Percentiles rank a stretch among this genome's conserved stretches.
These are phyloP conservation scores for Antigone vipio DNA, from an alignment of 2,113 vertebrate genomes.

Conservation along the genomic window DNA sequence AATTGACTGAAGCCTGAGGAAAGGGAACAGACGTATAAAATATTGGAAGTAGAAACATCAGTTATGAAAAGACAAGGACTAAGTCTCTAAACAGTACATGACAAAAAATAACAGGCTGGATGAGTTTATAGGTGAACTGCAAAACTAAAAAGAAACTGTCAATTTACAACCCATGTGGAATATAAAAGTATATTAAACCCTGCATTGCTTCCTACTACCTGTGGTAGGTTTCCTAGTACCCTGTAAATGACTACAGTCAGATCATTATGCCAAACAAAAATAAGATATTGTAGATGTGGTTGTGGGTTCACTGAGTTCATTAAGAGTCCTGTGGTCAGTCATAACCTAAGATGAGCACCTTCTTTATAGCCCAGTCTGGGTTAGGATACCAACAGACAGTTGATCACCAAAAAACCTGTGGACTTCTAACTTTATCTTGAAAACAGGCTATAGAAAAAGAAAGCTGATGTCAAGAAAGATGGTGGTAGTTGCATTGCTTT, in stretches of 20 bases:
- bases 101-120: neutral
- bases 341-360: neutral
- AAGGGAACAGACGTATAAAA: neutral
- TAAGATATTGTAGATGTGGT: neutral
- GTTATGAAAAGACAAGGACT: neutral
- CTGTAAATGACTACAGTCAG: neutral
- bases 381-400: neutral
- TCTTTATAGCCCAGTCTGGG: neutral
- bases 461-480: neutral
- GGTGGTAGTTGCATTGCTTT: neutral
- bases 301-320: neutral
- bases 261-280: neutral
- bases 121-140: neutral
- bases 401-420: neutral
- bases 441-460: neutral
- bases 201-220: neutral
- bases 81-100: neutral
- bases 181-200: neutral
- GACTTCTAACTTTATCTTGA: neutral
- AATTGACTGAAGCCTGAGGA: neutral
- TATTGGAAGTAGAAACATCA: neutral
- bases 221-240: neutral
- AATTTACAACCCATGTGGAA: neutral
- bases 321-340: neutral
- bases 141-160: neutral